phyloP scores from a whole-genome alignment of 2,888 invertebrate species.

The Machimus atricapillus region DNA sequence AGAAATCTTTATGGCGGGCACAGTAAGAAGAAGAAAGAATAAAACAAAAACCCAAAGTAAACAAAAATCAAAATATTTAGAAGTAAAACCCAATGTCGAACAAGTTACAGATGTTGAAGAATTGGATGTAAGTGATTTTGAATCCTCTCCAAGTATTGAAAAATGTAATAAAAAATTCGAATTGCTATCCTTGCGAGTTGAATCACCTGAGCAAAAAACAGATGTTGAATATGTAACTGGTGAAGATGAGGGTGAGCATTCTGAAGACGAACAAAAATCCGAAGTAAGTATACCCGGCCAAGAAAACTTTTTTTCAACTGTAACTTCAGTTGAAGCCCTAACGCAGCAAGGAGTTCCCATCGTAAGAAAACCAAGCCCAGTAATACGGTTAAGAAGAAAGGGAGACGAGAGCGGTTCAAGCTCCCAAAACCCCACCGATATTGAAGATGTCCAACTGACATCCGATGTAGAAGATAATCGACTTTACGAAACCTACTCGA shows the following conservation, averaged over 20 bases:
- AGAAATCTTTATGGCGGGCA: conserved; percentile 60
- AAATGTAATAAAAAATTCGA: background rate
- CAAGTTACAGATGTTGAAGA: conserved; percentile 61
- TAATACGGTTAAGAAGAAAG: background rate
- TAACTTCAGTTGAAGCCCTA: conserved; percentile 48
- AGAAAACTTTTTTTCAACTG: conserved; percentile 47
- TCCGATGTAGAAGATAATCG: conserved; percentile 63
- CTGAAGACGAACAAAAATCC: conserved; percentile 41
- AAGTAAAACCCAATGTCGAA: conserved; percentile 43
- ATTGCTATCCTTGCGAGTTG: conserved; percentile 35
- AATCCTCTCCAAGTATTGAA: conserved; percentile 32
- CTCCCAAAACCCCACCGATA: conserved; percentile 58
- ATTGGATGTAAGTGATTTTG: conserved; percentile 59
- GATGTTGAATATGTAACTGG: conserved; percentile 63
- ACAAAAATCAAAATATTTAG: conserved; percentile 51
- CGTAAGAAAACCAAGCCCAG: conserved; percentile 46
- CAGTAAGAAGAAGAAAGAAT: conserved; percentile 57
- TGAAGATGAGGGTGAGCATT: conserved; percentile 54
- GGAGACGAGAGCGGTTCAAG: background rate
- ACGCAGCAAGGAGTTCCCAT: conserved; percentile 4
- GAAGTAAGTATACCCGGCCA: conserved; percentile 45
- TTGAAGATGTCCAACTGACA: conserved; percentile 63
- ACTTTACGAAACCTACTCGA: conserved; percentile 1
- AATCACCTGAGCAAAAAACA: conserved; percentile 52
- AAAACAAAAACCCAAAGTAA: conserved; percentile 53